Evolutionary conservation across 2,888 invertebrate genomes (phyloP).

Genomic region (Galeopsomyia nigrocyanea): DNA sequence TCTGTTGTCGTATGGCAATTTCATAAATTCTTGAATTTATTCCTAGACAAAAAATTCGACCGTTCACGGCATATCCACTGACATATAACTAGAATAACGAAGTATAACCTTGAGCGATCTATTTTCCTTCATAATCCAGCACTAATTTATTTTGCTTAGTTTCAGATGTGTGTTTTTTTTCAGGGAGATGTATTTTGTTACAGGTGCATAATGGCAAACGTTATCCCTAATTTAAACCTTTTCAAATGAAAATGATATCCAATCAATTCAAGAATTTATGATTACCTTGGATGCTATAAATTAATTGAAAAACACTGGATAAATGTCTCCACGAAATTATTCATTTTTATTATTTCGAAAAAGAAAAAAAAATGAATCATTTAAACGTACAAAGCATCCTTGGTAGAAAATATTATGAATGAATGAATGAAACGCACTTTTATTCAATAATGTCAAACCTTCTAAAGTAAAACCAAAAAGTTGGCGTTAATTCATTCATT

Average conservation of each 20-base stretch:
- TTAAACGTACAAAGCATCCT: constrained; percentile 5
- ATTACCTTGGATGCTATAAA: constrained; percentile 49
- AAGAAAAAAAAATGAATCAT: not conserved
- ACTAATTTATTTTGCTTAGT: constrained; percentile 64
- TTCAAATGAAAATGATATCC: constrained; percentile 14
- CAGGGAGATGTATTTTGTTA: constrained; percentile 64
- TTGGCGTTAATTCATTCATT: constrained; percentile 41
- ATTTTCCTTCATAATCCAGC: constrained; percentile 54
- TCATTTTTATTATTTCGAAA: not conserved
- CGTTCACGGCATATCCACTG: constrained; percentile 25
- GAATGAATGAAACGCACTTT: constrained; percentile 20
- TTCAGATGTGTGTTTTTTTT: constrained; percentile 63
- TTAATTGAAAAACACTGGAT: constrained; percentile 18
- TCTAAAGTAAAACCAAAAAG: constrained; percentile 8
- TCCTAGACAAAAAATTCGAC: constrained; percentile 18
- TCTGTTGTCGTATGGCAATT: constrained; percentile 10
- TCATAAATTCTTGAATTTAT: constrained; percentile 57
- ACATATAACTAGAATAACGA: constrained; percentile 2
- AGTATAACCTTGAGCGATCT: constrained; percentile 45
- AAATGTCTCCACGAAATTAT: constrained; percentile 1
- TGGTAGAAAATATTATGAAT: constrained; percentile 12
- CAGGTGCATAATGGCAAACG: constrained; percentile 64
- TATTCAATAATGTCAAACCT: not conserved
- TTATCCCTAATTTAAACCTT: constrained; percentile 39
- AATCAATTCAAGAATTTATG: constrained; percentile 51